Evolutionary conservation across 2,113 vertebrate species (phyloP).

Genomic region (Scalopus aquaticus): DNA sequence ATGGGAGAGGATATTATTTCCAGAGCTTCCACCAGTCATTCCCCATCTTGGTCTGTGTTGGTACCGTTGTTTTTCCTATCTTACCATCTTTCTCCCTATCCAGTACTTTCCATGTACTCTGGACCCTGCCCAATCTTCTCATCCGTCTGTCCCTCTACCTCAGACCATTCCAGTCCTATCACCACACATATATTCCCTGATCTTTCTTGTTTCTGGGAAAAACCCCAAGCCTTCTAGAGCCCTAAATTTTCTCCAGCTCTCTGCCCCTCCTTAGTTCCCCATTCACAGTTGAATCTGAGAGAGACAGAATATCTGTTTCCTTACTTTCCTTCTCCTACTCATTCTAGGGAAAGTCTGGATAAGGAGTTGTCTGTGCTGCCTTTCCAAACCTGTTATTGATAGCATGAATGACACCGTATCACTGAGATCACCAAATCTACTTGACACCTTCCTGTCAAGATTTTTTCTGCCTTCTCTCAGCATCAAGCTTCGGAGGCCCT

Average conservation of each 20-base stretch:
- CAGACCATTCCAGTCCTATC: not conserved
- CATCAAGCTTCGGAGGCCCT: not conserved
- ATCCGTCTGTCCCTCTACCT: fast-evolving
- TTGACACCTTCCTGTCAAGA: not conserved
- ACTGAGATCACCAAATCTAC: fast-evolving
- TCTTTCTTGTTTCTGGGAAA: not conserved
- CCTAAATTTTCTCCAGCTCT: not conserved
- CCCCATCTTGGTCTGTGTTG: fast-evolving
- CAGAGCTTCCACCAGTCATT: not conserved
- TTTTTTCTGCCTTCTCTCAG: not conserved
- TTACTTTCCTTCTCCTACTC: not conserved
- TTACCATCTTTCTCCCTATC: not conserved
- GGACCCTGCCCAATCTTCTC: not conserved
- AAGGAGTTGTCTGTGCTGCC: not conserved
- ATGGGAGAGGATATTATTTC: no score
- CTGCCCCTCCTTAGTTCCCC: not conserved
- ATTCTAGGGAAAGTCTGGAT: not conserved
- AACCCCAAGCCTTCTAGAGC: not conserved
- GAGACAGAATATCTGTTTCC: not conserved
- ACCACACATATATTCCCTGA: not conserved
- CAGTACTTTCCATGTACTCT: not conserved
- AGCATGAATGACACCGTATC: fast-evolving
- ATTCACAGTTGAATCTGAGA: not conserved
- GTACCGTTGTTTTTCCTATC: fast-evolving
- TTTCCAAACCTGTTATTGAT: not conserved